These are phyloP conservation scores for Huso huso DNA, from an alignment of 2,797 vertebrate species.

Conservation along the genomic window DNA sequence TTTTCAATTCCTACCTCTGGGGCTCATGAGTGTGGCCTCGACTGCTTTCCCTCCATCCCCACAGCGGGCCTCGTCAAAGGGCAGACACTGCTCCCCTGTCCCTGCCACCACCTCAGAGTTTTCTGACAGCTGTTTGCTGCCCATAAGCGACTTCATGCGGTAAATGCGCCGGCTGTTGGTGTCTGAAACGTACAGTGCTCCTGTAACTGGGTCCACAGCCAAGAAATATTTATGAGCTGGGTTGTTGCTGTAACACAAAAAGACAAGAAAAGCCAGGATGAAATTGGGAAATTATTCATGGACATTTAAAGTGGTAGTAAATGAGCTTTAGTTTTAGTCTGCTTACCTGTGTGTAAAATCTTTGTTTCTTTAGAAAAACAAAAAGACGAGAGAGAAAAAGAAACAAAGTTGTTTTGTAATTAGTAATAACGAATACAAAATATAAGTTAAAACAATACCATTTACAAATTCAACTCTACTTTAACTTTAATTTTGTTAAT, in stretches of 20 bases:
- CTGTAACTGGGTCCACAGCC: constrained; percentile 92
- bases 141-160: constrained; percentile 76
- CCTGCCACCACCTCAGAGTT: constrained; percentile 92
- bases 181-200: constrained; percentile 88
- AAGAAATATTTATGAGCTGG: constrained; percentile 97
- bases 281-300: too few species aligned
- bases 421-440: not conserved
- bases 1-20: constrained; percentile 71
- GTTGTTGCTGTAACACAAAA: constrained; percentile 77
- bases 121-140: constrained; percentile 76
- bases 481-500: too few species aligned
- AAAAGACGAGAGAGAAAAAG: constrained; percentile 17
- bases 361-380: constrained; percentile 88
- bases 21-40: constrained; percentile 95
- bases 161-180: constrained; percentile 94
- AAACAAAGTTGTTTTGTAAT: not conserved
- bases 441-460: not conserved
- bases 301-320: constrained; percentile 2
- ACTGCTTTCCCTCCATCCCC: constrained; percentile 95
- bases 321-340: constrained; percentile 5
- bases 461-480: too few species aligned
- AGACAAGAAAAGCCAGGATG: not conserved
- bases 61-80: constrained; percentile 89
- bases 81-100: constrained; percentile 87
- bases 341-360: constrained; percentile 99